Evolutionary conservation across 2,113 vertebrate species (phyloP).

Genomic region (Ochotona princeps): DNA sequence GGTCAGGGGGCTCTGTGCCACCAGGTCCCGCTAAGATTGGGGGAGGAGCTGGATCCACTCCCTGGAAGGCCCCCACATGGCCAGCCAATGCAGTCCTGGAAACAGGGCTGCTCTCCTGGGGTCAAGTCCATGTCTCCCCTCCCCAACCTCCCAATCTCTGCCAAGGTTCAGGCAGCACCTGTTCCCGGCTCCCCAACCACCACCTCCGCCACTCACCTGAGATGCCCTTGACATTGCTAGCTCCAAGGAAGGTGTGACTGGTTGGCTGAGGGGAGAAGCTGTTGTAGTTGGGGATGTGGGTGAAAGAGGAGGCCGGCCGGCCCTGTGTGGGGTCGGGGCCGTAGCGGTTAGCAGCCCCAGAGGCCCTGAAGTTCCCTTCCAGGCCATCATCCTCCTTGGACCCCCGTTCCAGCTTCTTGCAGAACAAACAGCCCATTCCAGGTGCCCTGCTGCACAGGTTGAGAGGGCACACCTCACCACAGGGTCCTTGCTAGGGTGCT

Average conservation of each 20-base stretch:
- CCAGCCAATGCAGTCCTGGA: background rate
- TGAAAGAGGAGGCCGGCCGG: conserved; percentile 54
- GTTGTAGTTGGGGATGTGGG: conserved; percentile 87
- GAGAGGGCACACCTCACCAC: background rate
- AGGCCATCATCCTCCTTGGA: conserved; percentile 57
- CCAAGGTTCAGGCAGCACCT: background rate
- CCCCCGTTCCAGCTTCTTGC: conserved; percentile 88
- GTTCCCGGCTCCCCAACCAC: background rate
- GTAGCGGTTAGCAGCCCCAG: conserved; percentile 82
- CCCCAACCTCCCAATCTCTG: background rate
- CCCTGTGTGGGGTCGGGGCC: conserved; percentile 89
- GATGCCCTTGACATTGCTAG: conserved; percentile 79
- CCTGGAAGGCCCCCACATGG: background rate
- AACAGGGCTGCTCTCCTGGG: background rate
- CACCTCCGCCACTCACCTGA: conserved; percentile 82
- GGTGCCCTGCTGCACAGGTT: conserved; percentile 55
- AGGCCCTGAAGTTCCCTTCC: conserved; percentile 54
- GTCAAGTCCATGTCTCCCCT: background rate
- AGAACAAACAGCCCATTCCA: conserved; percentile 94
- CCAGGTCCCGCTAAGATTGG: background rate
- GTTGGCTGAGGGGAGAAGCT: conserved; percentile 83
- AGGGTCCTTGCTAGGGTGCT: background rate
- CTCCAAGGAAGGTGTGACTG: conserved; percentile 77
- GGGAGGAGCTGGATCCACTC: background rate
- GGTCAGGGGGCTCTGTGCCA: background rate